Conservation (phyloP, 1,140 invertebrate species). For the Pseudomyrmex pallidus region DNA sequence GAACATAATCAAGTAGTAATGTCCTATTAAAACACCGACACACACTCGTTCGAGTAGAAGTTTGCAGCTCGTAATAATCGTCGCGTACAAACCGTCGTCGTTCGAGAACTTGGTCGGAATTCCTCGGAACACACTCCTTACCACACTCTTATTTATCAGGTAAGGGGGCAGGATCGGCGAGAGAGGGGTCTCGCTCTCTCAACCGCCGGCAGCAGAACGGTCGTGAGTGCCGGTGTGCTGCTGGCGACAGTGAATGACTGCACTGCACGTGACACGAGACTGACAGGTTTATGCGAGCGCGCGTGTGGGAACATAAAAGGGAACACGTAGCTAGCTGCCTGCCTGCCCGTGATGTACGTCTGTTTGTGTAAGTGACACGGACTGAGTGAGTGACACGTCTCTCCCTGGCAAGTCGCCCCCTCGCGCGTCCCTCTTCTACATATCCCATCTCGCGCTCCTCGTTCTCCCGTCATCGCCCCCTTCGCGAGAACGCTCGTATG, state of each 20-base stretch:
- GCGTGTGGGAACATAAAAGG: constrained; percentile 85
- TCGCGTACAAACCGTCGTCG: background rate
- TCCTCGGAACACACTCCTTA: constrained; percentile 63
- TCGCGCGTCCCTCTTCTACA: constrained; percentile 18
- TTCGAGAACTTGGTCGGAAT: constrained; percentile 30
- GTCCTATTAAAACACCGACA: background rate
- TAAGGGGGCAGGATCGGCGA: constrained; percentile 35
- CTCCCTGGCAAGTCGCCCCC: constrained; percentile 63
- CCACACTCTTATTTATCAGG: constrained; percentile 63
- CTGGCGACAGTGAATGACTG: constrained; percentile 85
- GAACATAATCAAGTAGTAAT: background rate
- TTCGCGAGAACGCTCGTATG: background rate
- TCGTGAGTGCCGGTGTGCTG: constrained; percentile 80
- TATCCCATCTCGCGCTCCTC: constrained; percentile 53
- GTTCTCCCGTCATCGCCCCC: constrained; percentile 13
- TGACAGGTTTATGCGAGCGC: constrained; percentile 85
- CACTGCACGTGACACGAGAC: constrained; percentile 84
- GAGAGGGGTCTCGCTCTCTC: constrained; percentile 56
- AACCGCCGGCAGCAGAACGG: constrained; percentile 71
- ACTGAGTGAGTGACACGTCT: constrained; percentile 83
- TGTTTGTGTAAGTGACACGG: constrained; percentile 85
- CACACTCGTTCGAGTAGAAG: background rate
- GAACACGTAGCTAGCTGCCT: constrained; percentile 81
- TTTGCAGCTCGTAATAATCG: background rate
- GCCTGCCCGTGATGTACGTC: constrained; percentile 84